phyloP scores from a whole-genome alignment of 2,797 vertebrate genomes.

The Chloroceryle inda region DNA sequence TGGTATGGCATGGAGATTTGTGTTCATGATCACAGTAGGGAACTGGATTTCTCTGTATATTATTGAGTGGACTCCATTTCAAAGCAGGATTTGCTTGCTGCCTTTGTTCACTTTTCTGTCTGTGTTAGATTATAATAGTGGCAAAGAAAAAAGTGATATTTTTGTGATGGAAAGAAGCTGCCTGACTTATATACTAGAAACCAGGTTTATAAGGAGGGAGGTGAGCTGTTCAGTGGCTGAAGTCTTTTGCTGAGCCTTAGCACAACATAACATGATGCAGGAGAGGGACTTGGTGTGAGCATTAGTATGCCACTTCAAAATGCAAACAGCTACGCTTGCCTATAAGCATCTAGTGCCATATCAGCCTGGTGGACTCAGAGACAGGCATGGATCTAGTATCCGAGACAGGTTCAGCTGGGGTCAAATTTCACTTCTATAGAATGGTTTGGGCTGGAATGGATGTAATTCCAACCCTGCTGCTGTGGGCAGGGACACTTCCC shows the following conservation, averaged over 20 bases:
- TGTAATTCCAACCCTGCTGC: not conserved
- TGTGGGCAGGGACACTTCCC: not conserved
- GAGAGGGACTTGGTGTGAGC: not conserved
- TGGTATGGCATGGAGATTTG: not conserved
- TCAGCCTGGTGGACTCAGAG: not conserved
- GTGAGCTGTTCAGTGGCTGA: not conserved
- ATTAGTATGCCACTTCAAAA: not conserved
- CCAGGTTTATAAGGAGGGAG: not conserved
- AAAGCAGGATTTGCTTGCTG: not conserved
- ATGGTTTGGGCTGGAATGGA: not conserved
- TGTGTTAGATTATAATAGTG: not conserved
- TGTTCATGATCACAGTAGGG: not conserved
- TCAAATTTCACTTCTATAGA: not conserved
- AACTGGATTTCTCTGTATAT: not conserved
- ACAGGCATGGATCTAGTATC: not conserved
- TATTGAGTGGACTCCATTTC: not conserved
- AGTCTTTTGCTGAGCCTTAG: not conserved
- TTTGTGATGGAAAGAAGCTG: not conserved
- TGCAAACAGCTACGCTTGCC: fast-evolving
- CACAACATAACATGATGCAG: not conserved
- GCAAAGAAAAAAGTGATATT: not conserved
- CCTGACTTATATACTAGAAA: not conserved
- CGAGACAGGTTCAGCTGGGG: not conserved
- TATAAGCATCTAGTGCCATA: not conserved
- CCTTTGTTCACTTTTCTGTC: not conserved